These are phyloP conservation scores for Glomeris marginata DNA, from an alignment of 2,888 invertebrate genomes.

Conservation along the genomic window DNA sequence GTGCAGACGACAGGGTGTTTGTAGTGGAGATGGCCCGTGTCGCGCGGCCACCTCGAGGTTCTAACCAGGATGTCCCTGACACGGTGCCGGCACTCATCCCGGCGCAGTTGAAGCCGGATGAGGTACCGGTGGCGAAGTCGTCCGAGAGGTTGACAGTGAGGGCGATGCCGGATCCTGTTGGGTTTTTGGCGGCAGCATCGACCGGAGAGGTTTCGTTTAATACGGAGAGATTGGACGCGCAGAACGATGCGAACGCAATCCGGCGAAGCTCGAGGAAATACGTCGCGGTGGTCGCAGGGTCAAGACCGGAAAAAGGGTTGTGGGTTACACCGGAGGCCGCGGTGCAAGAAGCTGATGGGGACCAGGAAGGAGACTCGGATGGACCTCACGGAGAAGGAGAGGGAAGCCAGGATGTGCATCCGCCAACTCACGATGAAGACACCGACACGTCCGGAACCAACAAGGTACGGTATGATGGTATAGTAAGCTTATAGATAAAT, in stretches of 20 bases:
- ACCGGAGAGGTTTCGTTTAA: slow-evolving; percentile 13
- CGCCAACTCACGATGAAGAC: slow-evolving; percentile 17
- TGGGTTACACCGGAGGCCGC: slow-evolving; percentile 8
- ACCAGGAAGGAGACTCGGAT: slow-evolving; percentile 1
- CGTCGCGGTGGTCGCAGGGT: no score
- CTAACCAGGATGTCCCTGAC: slow-evolving; percentile 10
- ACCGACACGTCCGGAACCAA: slow-evolving; percentile 12
- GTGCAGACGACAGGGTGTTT: slow-evolving; percentile 24
- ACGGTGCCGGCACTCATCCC: slow-evolving; percentile 5
- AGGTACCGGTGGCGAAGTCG: neutral
- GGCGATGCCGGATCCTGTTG: slow-evolving; percentile 46
- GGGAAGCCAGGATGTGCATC: slow-evolving; percentile 19
- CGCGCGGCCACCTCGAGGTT: slow-evolving; percentile 4
- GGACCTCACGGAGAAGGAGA: slow-evolving; percentile 13
- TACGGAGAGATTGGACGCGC: slow-evolving; percentile 23
- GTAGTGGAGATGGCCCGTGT: slow-evolving; percentile 23
- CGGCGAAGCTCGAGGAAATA: slow-evolving; percentile 27
- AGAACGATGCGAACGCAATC: slow-evolving; percentile 25
- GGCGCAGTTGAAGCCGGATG: neutral
- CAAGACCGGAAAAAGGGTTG: no score
- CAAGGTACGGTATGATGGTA: slow-evolving; percentile 5
- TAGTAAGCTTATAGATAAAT: no score
- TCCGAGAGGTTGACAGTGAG: slow-evolving; percentile 39
- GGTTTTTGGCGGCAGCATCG: slow-evolving; percentile 8
- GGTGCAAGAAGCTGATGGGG: slow-evolving; percentile 41